Evolutionary conservation across 2,113 vertebrate species (phyloP), one percentile per base, ranked within the genome.

Genomic region (Numenius arquata): DNA sequence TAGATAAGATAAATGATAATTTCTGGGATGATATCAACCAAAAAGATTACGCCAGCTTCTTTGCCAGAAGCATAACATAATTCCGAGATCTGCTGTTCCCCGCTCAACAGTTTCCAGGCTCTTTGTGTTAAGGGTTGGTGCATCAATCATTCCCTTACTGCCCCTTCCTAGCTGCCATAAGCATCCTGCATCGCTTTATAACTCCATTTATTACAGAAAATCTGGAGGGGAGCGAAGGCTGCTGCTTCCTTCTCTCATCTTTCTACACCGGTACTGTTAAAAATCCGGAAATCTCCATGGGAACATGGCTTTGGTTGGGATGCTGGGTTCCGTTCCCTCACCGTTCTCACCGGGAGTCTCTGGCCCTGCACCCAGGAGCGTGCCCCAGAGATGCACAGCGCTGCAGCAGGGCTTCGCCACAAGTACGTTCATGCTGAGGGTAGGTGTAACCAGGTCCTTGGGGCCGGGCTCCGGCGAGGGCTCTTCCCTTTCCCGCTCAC

Each of bases 321-420:
- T 41, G 48, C 29, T n/a, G 56, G 27, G n/a, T 21, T 92, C 71
- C 62, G 29, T 22, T 43, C n/a, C 75, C 27, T 27, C 40, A 32
- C 61, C 7, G 1, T 4, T 32, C 3, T 3, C 63, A 11, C 15
- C 0, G 12, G 63, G 71, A 43, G 29, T 1, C 1, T 13, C 20
- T 2, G 26, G 43, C 43, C 32, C 50, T 4, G 36, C 26, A 8
- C 23, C 30, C n/a, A 21, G 48, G 75, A n/a, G n/a, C 38, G 6
- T 1, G 5, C 38, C 45, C 47, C 4, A 23, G n/a, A 3, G 22
- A 48, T 4, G 32, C 6, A 5, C 55, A 52, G 56, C n/a, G 5
- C 3, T 5, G 19, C n/a, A 3, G 19, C 1, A 6, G n/a, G 16
- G 14, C 36, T 21, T 22, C 27, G 20, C 59, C 26, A 21, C 29